Conservation (phyloP, 2,113 vertebrate species). For the Crotalus helleri region DNA sequence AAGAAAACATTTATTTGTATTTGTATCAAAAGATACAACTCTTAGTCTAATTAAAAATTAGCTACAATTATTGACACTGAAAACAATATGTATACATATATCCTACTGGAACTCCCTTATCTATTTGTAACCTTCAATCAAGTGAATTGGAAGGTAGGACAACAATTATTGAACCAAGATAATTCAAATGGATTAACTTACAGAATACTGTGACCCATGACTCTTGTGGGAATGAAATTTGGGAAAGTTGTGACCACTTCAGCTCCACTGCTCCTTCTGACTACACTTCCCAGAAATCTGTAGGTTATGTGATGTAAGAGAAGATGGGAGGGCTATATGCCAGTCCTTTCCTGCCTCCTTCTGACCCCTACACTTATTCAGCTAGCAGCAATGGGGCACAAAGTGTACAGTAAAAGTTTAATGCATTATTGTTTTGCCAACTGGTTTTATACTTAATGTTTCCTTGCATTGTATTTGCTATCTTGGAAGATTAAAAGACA, state of each 20-base stretch:
- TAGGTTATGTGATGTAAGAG: neutral
- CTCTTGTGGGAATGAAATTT: neutral
- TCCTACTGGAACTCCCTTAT: too few relatives aligned
- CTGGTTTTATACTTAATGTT: neutral
- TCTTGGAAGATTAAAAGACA: neutral
- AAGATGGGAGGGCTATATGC: neutral
- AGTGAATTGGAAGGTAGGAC: neutral
- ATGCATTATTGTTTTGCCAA: neutral
- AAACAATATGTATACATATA: neutral
- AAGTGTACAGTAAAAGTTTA: neutral
- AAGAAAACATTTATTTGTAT: neutral
- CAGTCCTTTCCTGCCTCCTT: neutral
- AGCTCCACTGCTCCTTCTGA: neutral
- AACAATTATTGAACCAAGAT: neutral
- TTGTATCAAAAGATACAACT: neutral
- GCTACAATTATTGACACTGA: neutral
- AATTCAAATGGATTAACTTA: neutral
- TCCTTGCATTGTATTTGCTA: neutral
- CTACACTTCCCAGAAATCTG: neutral
- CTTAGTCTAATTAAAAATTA: neutral
- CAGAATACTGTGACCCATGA: neutral
- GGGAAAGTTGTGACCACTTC: neutral
- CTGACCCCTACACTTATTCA: neutral
- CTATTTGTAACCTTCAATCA: neutral
- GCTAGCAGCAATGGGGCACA: neutral